Percentiles rank a stretch among this genome's conserved stretches.
Conservation (phyloP, 2,797 vertebrate genomes). For the Oreonectes daqikongensis region DNA sequence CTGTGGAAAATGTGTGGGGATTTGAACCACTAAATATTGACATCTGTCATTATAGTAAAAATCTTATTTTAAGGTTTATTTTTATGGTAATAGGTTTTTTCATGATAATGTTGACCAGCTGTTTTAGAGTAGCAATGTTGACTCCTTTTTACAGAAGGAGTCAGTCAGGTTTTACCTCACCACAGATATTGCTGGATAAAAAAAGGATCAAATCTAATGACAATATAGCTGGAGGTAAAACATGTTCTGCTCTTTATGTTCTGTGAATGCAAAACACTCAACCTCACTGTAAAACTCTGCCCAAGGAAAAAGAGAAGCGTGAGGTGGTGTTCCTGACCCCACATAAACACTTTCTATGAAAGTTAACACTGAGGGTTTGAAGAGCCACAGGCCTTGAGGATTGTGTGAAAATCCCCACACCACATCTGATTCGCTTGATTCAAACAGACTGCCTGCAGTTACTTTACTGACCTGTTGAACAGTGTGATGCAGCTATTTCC, state of each 20-base stretch:
- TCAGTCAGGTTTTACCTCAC: slow-evolving; percentile 5
- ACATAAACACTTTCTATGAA: slow-evolving; percentile 81
- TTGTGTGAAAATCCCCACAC: slow-evolving; percentile 57
- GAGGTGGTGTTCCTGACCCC: slow-evolving; percentile 76
- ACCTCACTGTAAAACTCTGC: slow-evolving; percentile 61
- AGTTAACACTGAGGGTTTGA: slow-evolving; percentile 72
- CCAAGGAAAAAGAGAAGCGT: slow-evolving; percentile 62
- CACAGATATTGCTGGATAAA: not conserved
- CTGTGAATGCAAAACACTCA: slow-evolving; percentile 65
- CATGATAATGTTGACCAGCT: too few relatives aligned
- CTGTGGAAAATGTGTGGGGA: too few relatives aligned
- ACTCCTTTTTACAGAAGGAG: not conserved
- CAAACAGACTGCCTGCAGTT: slow-evolving; percentile 55
- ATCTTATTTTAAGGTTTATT: too few relatives aligned
- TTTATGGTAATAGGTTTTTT: too few relatives aligned
- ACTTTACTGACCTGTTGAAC: slow-evolving; percentile 58
- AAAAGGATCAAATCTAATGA: not conserved
- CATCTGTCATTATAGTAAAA: too few relatives aligned
- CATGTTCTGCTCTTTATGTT: slow-evolving; percentile 38
- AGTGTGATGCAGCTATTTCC: slow-evolving; percentile 71
- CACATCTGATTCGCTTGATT: slow-evolving; percentile 32
- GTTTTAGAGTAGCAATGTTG: too few relatives aligned
- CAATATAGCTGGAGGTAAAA: slow-evolving; percentile 43
- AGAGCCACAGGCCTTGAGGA: slow-evolving; percentile 67
- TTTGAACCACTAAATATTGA: too few relatives aligned